Conservation (phyloP, 2,888 invertebrate genomes). For the Nephrocerus scutellatus region DNA sequence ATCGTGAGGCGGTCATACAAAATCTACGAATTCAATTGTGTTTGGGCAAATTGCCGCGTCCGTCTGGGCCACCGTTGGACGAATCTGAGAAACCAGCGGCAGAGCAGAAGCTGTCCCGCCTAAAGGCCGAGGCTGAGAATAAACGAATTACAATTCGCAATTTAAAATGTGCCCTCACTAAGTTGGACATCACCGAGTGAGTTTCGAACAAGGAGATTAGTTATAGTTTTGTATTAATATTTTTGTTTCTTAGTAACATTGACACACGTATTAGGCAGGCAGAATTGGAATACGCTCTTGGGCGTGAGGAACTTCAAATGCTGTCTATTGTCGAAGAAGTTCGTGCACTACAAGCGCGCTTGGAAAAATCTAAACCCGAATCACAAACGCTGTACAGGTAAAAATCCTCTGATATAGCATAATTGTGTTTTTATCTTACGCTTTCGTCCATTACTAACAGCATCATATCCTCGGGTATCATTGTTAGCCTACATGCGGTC, state of each 20-base stretch:
- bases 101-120: constrained; percentile 55
- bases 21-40: constrained; percentile 50
- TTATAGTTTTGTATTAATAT: background rate
- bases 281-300: constrained; percentile 80
- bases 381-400: constrained; percentile 57
- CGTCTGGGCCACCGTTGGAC: constrained; percentile 49
- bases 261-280: constrained; percentile 85
- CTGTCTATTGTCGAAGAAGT: constrained; percentile 78
- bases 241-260: constrained; percentile 61
- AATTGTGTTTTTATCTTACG: constrained; percentile 1
- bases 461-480: constrained; percentile 45
- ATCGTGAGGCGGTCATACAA: constrained; percentile 78
- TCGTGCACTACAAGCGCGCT: constrained; percentile 66
- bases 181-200: constrained; percentile 83
- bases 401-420: background rate
- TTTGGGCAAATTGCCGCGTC: constrained; percentile 43
- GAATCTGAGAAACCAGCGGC: constrained; percentile 52
- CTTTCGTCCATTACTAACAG: too few relatives aligned
- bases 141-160: constrained; percentile 74
- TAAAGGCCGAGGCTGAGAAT: constrained; percentile 66
- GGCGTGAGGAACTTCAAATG: constrained; percentile 80
- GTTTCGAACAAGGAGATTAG: constrained; percentile 35
- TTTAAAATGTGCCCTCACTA: constrained; percentile 69
- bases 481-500: constrained; percentile 57
- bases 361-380: constrained; percentile 60